Evolutionary conservation across 2,113 vertebrate species (phyloP).

Genomic region (Falco punctatus): DNA sequence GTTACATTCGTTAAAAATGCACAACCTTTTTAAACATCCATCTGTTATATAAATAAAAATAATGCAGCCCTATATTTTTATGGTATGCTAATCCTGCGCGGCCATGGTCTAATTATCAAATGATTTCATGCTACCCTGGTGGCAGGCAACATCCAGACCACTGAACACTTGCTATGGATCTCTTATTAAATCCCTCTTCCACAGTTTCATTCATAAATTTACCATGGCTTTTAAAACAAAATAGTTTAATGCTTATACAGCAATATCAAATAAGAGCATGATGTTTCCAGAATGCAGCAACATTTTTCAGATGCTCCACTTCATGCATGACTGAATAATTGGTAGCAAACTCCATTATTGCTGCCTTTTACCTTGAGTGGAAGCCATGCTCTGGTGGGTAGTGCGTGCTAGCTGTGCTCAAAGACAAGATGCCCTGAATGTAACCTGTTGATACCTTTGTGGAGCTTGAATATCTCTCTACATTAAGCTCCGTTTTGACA

Average conservation of each 20-base stretch:
- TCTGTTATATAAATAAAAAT: slow-evolving; percentile 77
- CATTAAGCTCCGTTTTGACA: not conserved
- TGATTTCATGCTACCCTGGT: slow-evolving; percentile 76
- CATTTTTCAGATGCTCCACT: slow-evolving; percentile 32
- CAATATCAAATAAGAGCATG: slow-evolving; percentile 52
- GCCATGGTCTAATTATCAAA: slow-evolving; percentile 68
- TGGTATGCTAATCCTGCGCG: slow-evolving; percentile 68
- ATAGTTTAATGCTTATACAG: slow-evolving; percentile 69
- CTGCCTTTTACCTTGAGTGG: not conserved
- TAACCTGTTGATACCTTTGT: not conserved
- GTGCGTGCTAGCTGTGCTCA: not conserved
- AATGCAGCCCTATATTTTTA: slow-evolving; percentile 68
- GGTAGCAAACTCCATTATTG: not conserved
- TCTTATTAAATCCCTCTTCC: slow-evolving; percentile 67
- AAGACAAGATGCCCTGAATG: not conserved
- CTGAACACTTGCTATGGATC: slow-evolving; percentile 74
- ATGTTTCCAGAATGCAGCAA: slow-evolving; percentile 42
- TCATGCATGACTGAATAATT: not conserved
- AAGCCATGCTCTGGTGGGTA: not conserved
- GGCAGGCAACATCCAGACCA: slow-evolving; percentile 61
- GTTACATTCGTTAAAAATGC: slow-evolving; percentile 49
- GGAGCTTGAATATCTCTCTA: not conserved
- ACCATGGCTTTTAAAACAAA: slow-evolving; percentile 72
- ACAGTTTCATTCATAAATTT: slow-evolving; percentile 76
- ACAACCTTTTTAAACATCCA: slow-evolving; percentile 28